Conservation (phyloP, 1,140 invertebrate genomes). For the Saxidomus purpurata region DNA sequence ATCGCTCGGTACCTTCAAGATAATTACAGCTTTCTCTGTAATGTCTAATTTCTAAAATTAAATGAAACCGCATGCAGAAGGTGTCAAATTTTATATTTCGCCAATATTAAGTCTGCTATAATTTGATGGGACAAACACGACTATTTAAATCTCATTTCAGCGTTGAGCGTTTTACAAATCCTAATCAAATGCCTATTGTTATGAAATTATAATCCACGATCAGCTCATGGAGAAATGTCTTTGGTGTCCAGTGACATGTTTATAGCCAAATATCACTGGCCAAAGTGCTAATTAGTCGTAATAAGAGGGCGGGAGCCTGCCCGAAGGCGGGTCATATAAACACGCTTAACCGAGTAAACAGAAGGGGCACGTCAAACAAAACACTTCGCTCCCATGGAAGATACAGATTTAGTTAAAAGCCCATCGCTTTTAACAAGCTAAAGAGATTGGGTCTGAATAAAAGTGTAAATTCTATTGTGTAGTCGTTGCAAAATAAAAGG, state of each 20-base stretch:
- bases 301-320: conserved; percentile 29
- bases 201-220: conserved; percentile 40
- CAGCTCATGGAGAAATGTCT: conserved; percentile 4
- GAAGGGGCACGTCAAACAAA: conserved; percentile 36
- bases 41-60: conserved; percentile 48
- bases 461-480: no score
- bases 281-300: conserved; percentile 24
- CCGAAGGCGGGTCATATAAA: conserved; percentile 21
- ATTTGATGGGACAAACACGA: conserved; percentile 23
- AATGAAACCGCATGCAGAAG: conserved; percentile 46
- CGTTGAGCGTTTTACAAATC: not conserved
- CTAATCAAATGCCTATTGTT: conserved; percentile 36
- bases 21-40: conserved; percentile 19
- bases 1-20: not conserved
- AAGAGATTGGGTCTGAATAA: not conserved
- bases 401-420: not conserved
- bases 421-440: not conserved
- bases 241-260: conserved; percentile 47
- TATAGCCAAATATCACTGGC: conserved; percentile 42
- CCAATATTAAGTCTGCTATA: conserved; percentile 5
- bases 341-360: not conserved
- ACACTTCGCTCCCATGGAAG: conserved; percentile 11
- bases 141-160: conserved; percentile 32
- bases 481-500: no score
- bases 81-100: conserved; percentile 56